Evolutionary conservation across 2,113 vertebrate species (phyloP), one percentile per base, ranked within the genome.

Genomic region (Vulpes lagopus): DNA sequence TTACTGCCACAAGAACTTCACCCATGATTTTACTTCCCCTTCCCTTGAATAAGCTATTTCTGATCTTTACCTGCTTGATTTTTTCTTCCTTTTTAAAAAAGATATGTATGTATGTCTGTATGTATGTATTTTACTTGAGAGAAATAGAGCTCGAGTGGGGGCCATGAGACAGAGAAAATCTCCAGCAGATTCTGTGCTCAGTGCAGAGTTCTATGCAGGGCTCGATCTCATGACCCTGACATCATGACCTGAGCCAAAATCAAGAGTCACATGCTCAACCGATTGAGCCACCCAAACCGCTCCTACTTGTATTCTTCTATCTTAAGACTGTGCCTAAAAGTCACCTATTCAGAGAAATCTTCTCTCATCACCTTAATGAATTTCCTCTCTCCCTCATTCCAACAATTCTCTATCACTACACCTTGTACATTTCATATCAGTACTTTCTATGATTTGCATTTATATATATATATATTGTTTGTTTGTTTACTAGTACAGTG

Each of bases 391-490:
- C 35, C 43, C 51, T 79, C n/a, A 82, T 3, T 38, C 38, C 22
- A 88, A 15, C 57, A 88, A 49, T 96, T 86, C 65, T 86, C 38
- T 96, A n/a, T 82, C 51, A 86, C 12, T 53, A 71, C 20, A 73
- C 35, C 27, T 92, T 65, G 38, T 84, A 94, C 23, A 89, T 92
- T 94, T 82, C 62, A 82, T 60, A 69, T 32, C 55, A 83, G 35
- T 71, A 57, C 49, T 93, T 90, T 89, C 89, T 35, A 95, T 92
- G 16, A 74, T 81, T 88, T 96, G 53, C 62, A 76, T 80, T 32
- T 51, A 57, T 49, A 38, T 69, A 30, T 30, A 27, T 87, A 35
- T 2, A 69, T 32, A 67, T 73, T 62, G 20, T 89, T 53, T 78
- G 57, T 71, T 74, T 84, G 23, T 32, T 88, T 97, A 91, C 11